Percentiles rank a stretch among this genome's conserved stretches.
These are phyloP conservation scores for Urophycis tenuis DNA, from an alignment of 2,797 vertebrate genomes.

Conservation along the genomic window DNA sequence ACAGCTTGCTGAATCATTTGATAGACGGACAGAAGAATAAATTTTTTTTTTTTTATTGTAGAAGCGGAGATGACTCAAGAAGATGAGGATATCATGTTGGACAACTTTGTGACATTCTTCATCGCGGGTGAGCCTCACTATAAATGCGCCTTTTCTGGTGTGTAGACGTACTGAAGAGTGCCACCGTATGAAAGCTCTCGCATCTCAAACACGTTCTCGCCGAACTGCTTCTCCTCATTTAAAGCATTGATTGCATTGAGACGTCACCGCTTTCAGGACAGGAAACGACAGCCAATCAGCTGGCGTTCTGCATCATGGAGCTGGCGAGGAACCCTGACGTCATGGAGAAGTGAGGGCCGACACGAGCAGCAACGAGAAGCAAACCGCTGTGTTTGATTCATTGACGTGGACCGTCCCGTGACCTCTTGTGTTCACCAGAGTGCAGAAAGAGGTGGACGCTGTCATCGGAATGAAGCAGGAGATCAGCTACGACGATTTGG, in stretches of 20 bases:
- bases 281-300: conserved; percentile 85
- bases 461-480: conserved; percentile 81
- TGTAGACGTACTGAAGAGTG: no score
- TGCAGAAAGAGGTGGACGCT: conserved; percentile 81
- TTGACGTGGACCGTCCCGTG: neutral
- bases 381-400: neutral
- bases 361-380: neutral
- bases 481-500: conserved; percentile 80
- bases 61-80: conserved; percentile 70
- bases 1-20: neutral
- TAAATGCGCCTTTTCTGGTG: neutral
- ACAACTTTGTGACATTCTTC: conserved; percentile 91
- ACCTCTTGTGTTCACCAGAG: conserved; percentile 55
- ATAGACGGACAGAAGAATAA: neutral
- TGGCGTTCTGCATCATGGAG: conserved; percentile 84
- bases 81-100: conserved; percentile 78
- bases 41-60: conserved; percentile 39
- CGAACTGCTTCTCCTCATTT: neutral
- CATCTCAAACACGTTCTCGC: no score
- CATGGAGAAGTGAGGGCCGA: conserved; percentile 68
- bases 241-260: neutral
- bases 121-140: conserved; percentile 75
- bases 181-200: no score
- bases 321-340: conserved; percentile 79
- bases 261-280: conserved; percentile 66